These are phyloP conservation scores for Anadara kagoshimensis DNA, from an alignment of 1,140 invertebrate species.

Conservation along the genomic window DNA sequence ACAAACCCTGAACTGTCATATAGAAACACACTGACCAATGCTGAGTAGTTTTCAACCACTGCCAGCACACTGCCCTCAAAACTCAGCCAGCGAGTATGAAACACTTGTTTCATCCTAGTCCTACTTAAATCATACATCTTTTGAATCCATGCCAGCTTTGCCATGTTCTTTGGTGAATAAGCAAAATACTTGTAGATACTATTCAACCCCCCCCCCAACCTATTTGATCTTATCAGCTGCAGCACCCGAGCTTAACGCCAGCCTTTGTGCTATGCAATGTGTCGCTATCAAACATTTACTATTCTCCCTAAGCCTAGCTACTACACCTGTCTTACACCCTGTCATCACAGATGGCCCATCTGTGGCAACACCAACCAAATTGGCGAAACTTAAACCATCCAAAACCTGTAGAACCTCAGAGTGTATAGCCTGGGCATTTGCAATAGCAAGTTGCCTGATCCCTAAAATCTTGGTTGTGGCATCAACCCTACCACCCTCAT, in stretches of 20 bases:
- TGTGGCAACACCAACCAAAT: neutral
- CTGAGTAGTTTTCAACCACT: conserved; percentile 24
- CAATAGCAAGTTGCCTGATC: conserved; percentile 11
- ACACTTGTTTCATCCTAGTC: conserved; percentile 37
- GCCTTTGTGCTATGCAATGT: conserved; percentile 45
- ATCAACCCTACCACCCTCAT: conserved; percentile 9
- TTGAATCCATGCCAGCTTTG: conserved; percentile 9
- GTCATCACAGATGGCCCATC: conserved; percentile 40
- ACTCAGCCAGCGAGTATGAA: conserved; percentile 43
- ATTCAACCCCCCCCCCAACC: conserved; percentile 32
- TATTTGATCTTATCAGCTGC: conserved; percentile 24
- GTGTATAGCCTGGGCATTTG: conserved; percentile 32
- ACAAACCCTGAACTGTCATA: conserved; percentile 20
- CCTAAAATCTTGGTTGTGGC: conserved; percentile 20
- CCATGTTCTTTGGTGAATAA: conserved; percentile 35
- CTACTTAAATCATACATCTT: too few species aligned
- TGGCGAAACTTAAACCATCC: neutral
- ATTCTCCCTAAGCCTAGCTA: conserved; percentile 22
- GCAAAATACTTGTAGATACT: conserved; percentile 39
- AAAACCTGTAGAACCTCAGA: neutral
- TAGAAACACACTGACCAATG: conserved; percentile 18
- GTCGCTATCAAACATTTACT: conserved; percentile 17
- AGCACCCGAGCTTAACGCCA: conserved; percentile 27
- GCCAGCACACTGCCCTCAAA: conserved; percentile 37
- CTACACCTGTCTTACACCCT: conserved; percentile 34